Percentiles rank a stretch among this genome's conserved stretches.
phyloP scores from a whole-genome alignment of 2,797 vertebrate genomes.

The Lates japonicus region DNA sequence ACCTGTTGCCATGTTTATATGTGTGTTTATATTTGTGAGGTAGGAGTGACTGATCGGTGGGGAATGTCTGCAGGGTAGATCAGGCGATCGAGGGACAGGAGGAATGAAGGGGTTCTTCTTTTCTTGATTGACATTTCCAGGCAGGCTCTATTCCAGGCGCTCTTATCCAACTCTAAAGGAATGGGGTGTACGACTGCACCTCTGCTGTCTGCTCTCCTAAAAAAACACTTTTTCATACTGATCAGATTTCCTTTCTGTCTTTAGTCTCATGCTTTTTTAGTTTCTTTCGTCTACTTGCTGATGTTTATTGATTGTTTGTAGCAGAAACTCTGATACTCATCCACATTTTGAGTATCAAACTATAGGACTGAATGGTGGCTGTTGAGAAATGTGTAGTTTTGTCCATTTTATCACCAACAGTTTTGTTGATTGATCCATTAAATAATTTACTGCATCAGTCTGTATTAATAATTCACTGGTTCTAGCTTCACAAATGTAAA shows the following conservation, averaged over 20 bases:
- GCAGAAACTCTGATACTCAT: neutral
- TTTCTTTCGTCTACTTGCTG: neutral
- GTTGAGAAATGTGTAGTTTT: neutral
- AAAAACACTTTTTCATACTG: neutral
- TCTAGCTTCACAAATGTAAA: neutral
- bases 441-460: neutral
- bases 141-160: constrained; percentile 34
- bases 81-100: constrained; percentile 16
- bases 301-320: neutral
- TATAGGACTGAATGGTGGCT: neutral
- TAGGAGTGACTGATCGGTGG: constrained; percentile 66
- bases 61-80: constrained; percentile 68
- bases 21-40: constrained; percentile 67
- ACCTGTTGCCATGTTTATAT: constrained; percentile 78
- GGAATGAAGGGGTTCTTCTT: constrained; percentile 59
- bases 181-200: constrained; percentile 38
- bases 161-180: constrained; percentile 45
- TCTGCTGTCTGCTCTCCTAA: constrained; percentile 19
- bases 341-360: neutral
- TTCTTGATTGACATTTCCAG: constrained; percentile 54
- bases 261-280: neutral
- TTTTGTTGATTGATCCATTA: neutral
- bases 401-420: neutral
- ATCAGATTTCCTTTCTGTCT: neutral
- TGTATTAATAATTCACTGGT: neutral